Evolutionary conservation across 2,888 invertebrate genomes (phyloP).

Genomic region (Callimorpha dominula): DNA sequence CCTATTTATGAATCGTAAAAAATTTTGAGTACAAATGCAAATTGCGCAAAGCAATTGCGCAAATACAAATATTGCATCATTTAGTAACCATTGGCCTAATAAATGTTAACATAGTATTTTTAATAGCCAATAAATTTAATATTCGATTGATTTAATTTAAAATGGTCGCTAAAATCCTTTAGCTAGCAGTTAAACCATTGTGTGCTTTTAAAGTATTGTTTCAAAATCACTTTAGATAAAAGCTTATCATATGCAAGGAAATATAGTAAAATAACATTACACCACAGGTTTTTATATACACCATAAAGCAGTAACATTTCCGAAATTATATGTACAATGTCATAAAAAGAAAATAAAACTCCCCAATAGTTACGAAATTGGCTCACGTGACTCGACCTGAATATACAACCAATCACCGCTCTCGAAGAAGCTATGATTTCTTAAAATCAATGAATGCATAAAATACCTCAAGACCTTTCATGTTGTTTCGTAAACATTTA

Average conservation of each 20-base stretch:
- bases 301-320: neutral
- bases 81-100: conserved; percentile 8
- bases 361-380: neutral
- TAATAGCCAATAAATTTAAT: neutral
- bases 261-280: neutral
- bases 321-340: neutral
- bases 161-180: neutral
- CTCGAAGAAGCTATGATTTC: neutral
- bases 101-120: neutral
- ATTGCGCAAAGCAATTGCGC: conserved; percentile 12
- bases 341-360: neutral
- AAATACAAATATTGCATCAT: conserved; percentile 17
- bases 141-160: conserved; percentile 3
- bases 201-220: neutral
- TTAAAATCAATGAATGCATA: conserved; percentile 5
- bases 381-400: neutral
- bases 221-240: neutral
- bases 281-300: neutral
- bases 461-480: neutral
- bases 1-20: conserved; percentile 21
- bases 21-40: conserved; percentile 9
- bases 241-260: neutral
- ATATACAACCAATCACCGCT: neutral
- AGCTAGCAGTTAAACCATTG: neutral
- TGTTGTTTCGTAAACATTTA: conserved; percentile 7